Conservation (phyloP, 2,888 invertebrate species). For the Rotaria macrura region DNA sequence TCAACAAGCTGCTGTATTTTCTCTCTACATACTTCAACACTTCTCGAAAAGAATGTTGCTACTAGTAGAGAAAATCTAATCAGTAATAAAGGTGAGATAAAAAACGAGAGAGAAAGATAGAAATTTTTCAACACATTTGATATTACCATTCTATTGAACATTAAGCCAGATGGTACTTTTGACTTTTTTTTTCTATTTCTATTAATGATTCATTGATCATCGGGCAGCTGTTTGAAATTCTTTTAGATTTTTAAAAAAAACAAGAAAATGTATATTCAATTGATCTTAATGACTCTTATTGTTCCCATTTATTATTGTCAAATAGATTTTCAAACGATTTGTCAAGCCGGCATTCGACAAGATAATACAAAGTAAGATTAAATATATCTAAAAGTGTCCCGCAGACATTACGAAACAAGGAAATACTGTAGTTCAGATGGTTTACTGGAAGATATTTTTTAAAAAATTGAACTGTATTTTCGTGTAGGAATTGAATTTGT, state of each 20-base stretch:
- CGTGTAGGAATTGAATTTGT: too few relatives aligned
- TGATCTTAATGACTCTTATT: neutral
- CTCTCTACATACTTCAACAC: slow-evolving; percentile 1
- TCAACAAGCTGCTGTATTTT: neutral
- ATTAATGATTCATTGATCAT: neutral
- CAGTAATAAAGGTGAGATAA: neutral
- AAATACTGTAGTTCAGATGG: too few relatives aligned
- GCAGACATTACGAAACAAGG: too few relatives aligned
- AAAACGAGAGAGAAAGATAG: neutral
- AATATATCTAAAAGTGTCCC: too few relatives aligned
- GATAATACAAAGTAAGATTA: slow-evolving; percentile 29
- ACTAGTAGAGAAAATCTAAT: neutral
- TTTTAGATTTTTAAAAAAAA: neutral
- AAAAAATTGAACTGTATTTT: too few relatives aligned
- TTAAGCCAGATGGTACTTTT: neutral
- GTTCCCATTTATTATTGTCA: neutral
- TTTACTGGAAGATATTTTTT: too few relatives aligned
- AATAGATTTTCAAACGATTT: slow-evolving; percentile 22
- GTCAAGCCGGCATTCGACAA: slow-evolving; percentile 32
- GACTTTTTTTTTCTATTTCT: neutral
- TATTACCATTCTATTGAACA: neutral
- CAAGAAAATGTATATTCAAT: neutral
- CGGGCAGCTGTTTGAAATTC: neutral
- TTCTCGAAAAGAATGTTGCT: neutral
- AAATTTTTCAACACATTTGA: neutral